Conservation (phyloP, 2,113 vertebrate genomes). For the Lichenostomus cassidix region DNA sequence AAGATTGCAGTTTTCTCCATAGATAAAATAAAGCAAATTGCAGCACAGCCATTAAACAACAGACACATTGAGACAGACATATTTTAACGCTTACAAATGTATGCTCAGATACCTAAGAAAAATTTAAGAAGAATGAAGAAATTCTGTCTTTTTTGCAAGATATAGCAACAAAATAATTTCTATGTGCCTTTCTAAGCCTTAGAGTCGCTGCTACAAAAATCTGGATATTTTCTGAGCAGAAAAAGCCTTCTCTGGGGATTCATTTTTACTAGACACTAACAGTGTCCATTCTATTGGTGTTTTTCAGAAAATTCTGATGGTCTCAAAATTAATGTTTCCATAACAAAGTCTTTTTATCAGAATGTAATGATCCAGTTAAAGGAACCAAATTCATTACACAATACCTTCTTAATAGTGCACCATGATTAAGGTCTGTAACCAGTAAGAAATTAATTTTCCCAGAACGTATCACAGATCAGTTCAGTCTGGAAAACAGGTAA, state of each 20-base stretch:
- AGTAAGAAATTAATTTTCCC: background rate
- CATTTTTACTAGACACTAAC: background rate
- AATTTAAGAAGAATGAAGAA: slow-evolving; percentile 55
- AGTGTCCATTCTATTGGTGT: background rate
- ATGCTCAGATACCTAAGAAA: slow-evolving; percentile 16
- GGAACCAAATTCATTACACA: slow-evolving; percentile 5
- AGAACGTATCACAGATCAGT: background rate
- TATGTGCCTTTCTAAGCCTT: slow-evolving; percentile 26
- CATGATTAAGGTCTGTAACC: background rate
- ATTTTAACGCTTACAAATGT: background rate
- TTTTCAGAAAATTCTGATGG: slow-evolving; percentile 1
- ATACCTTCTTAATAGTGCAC: slow-evolving; percentile 8
- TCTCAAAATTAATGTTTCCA: background rate
- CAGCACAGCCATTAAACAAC: slow-evolving; percentile 48
- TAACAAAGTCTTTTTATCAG: slow-evolving; percentile 35
- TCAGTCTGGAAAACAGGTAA: background rate
- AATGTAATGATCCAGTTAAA: slow-evolving; percentile 30
- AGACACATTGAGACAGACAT: slow-evolving; percentile 9
- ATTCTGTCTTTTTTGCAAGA: slow-evolving; percentile 32
- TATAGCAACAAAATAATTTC: slow-evolving; percentile 35
- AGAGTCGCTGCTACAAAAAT: slow-evolving; percentile 1
- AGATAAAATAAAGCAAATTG: slow-evolving; percentile 53
- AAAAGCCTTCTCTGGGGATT: background rate
- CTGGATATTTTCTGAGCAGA: slow-evolving; percentile 41
- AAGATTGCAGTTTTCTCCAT: slow-evolving; percentile 37